These are phyloP conservation scores for Sitodiplosis mosellana DNA, from an alignment of 1,140 invertebrate genomes.

Conservation along the genomic window DNA sequence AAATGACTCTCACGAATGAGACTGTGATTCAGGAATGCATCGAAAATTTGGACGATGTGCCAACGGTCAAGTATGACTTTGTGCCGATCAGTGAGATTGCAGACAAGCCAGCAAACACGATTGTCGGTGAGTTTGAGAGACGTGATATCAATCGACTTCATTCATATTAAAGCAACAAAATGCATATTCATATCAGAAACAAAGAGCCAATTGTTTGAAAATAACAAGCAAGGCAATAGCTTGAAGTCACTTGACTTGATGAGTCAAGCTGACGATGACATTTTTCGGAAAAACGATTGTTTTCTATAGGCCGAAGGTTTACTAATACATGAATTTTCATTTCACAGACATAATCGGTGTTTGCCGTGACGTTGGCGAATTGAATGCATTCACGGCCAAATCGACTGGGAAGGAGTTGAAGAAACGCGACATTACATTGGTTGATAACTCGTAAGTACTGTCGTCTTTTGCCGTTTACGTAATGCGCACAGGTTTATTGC, in stretches of 20 bases:
- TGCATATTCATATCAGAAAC: no score
- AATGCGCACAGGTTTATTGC: no score
- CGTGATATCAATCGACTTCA: no score
- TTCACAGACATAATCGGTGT: constrained; percentile 83
- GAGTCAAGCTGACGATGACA: no score
- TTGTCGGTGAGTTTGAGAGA: constrained; percentile 52
- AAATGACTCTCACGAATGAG: constrained; percentile 77
- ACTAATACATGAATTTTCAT: constrained; percentile 11
- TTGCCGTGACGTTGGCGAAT: constrained; percentile 53
- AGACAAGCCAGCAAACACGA: constrained; percentile 38
- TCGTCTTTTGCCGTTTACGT: no score
- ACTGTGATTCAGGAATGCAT: constrained; percentile 54
- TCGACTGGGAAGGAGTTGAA: constrained; percentile 64
- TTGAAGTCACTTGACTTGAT: no score
- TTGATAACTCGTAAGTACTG: constrained; percentile 38
- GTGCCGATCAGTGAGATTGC: constrained; percentile 57
- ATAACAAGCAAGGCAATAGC: no score
- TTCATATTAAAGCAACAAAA: no score
- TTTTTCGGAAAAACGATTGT: no score
- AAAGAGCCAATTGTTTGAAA: no score
- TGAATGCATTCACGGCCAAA: constrained; percentile 49
- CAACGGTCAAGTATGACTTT: constrained; percentile 70
- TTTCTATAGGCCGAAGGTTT: no score
- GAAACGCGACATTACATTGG: constrained; percentile 74
- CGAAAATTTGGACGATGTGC: constrained; percentile 45